Evolutionary conservation across 2,797 vertebrate genomes (phyloP), one percentile per base, ranked within the genome.

Genomic region (Mus caroli): DNA sequence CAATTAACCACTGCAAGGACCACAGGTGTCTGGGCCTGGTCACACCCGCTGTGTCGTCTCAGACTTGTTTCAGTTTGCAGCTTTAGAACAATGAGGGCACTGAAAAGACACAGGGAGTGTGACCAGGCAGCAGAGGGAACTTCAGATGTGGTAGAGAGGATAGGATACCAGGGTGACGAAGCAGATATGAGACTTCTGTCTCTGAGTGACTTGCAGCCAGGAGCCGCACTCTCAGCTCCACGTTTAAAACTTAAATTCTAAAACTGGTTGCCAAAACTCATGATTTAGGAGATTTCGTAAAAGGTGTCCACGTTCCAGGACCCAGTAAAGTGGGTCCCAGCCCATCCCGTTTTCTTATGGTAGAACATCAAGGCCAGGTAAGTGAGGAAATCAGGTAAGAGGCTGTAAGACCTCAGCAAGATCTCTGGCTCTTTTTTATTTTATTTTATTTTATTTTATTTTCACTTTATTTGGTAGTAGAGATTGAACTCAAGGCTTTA

Each of bases 271-370:
- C 19, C 73, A 77, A 64, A 91, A 86, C 56, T 31, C 76, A 78
- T 60, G 67, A n/a, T 77, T 95, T 78, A 88, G 62, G 77, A 96
- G 76, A 54, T 60, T 28, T 85, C n/a, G 58, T 46, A 50, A 86
- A 87, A 88, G 40, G n/a, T 40, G 22, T 24, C 4, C 12, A 13
- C 7, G 50, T 60, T 12, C 40, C 84, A 40, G 77, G 40, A 96
- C n/a, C 50, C 31, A 43, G n/a, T 19, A 40, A 52, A 62, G 28
- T 17, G 20, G 37, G 83, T n/a, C 86, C 58, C 14, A 24, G 24
- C 22, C 34, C 43, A 78, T 22, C 19, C 85, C 54, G 5, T 69
- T 22, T 71, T 80, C 58, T 43, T 76, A 28, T 4, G 52, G n/a
- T 5, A 17, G 22, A 3, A 22, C 28, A 26, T 52, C 3, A 2